Evolutionary conservation across 2,888 invertebrate species (phyloP), one percentile per base, ranked within the genome.

Genomic region (Drosophila hamatofila): DNA sequence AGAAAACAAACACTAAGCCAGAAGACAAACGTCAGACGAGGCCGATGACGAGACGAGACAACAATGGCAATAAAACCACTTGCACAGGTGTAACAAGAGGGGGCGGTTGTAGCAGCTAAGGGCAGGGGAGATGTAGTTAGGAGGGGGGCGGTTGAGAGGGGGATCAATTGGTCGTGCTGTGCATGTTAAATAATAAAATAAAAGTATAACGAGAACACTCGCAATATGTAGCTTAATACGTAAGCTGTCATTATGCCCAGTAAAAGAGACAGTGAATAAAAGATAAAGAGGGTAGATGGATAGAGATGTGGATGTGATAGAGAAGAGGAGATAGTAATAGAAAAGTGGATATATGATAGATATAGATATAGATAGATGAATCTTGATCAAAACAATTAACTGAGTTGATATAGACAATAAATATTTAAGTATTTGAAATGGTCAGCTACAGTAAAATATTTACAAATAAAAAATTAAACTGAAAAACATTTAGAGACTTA

Each of bases 111-210:
- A 0, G n/a, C 16, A 52, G 39, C 16, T 8, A 52, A 49, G 49
- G 49, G 30, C 49, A 49, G 12, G 0, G 14, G 21, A 35, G 14
- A 8, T 18, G 12, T 14, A 3, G 1, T 18, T 8, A 8, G 33
- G 14, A 33, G 35, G 46, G 55, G 12, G 56, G 39, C 23, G 35
- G 52, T 1, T 7, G 5, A 21, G 39, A 51, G 33, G 35, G 55
- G 25, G 25, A 33, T 66, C 64, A 79, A 78, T 72, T 83, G 84
- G 57, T 59, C 81, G 85, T 84, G 83, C 74, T 73, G 59, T 80
- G 83, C 83, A 84, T 84, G 70, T 84, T 73, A 71, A 87, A 72
- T 87, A 78, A 72, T 69, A 64, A 69, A 59, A 16, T 0, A 66
- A 44, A 44, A 44, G n/a, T 44, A 70, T 49, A 76, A 73, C 67